Evolutionary conservation across 2,888 invertebrate species (phyloP).

Genomic region (Meghimatium bilineatum): DNA sequence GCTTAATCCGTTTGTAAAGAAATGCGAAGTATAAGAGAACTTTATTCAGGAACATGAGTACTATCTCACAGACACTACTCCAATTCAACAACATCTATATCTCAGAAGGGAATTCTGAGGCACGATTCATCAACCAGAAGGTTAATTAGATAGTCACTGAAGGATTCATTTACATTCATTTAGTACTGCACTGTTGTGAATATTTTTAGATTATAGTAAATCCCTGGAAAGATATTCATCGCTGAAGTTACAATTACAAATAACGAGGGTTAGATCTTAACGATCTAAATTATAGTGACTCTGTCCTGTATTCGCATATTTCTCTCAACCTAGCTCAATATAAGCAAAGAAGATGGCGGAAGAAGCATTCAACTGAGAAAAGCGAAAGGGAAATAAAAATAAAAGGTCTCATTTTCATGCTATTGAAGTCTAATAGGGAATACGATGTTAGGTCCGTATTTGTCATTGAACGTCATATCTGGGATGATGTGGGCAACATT

Average conservation of each 20-base stretch:
- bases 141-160: not conserved
- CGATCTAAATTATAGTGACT: not conserved
- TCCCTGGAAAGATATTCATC: not conserved
- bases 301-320: not conserved
- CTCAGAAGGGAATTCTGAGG: not conserved
- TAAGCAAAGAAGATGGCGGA: no score
- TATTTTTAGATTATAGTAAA: not conserved
- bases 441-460: no score
- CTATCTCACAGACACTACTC: not conserved
- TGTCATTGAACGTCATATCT: no score
- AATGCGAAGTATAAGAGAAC: no score
- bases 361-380: no score
- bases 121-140: not conserved
- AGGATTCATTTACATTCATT: not conserved
- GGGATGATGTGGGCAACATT: no score
- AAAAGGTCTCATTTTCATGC: no score
- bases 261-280: not conserved
- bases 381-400: no score
- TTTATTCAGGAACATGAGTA: not conserved
- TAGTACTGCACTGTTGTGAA: not conserved
- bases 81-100: not conserved
- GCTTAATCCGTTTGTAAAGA: no score
- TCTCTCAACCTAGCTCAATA: not conserved
- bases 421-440: no score
- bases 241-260: not conserved